Conservation (phyloP, 2,888 invertebrate genomes). For the Melinaea menophilus region DNA sequence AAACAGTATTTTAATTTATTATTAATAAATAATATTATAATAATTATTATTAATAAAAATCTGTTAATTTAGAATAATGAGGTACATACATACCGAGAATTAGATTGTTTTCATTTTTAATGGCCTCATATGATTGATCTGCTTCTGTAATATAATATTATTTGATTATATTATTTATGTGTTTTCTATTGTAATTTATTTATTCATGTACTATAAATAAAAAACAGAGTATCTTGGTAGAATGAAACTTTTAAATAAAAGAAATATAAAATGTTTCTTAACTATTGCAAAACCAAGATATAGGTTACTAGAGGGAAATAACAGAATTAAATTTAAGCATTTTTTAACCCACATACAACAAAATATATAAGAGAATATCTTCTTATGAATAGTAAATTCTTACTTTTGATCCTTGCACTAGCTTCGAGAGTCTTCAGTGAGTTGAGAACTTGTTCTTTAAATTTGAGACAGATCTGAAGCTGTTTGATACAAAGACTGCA, state of each 20-base stretch:
- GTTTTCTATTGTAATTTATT: no score
- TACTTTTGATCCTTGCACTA: slow-evolving; percentile 44
- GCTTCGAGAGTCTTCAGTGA: slow-evolving; percentile 48
- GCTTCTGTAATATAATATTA: slow-evolving; percentile 18
- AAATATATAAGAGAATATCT: no score
- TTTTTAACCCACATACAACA: no score
- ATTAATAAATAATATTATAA: no score
- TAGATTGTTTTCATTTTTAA: slow-evolving; percentile 17
- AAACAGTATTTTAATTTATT: no score
- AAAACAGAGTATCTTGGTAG: no score
- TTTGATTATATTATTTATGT: no score
- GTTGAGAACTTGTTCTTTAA: slow-evolving; percentile 49
- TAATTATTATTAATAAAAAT: no score
- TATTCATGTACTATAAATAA: no score
- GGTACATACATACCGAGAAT: slow-evolving; percentile 8
- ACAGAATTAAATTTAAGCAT: no score
- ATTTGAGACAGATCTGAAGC: slow-evolving; percentile 43
- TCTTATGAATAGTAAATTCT: slow-evolving; percentile 22
- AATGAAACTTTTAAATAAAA: no score
- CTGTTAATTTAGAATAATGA: not conserved
- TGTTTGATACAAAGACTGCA: slow-evolving; percentile 50
- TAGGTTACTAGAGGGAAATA: no score
- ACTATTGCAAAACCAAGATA: not conserved
- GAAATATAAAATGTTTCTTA: not conserved
- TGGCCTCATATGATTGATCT: slow-evolving; percentile 12